Base-by-base conservation (phyloP, 2,113 vertebrate species). In the Trachemys scripta region DNA sequence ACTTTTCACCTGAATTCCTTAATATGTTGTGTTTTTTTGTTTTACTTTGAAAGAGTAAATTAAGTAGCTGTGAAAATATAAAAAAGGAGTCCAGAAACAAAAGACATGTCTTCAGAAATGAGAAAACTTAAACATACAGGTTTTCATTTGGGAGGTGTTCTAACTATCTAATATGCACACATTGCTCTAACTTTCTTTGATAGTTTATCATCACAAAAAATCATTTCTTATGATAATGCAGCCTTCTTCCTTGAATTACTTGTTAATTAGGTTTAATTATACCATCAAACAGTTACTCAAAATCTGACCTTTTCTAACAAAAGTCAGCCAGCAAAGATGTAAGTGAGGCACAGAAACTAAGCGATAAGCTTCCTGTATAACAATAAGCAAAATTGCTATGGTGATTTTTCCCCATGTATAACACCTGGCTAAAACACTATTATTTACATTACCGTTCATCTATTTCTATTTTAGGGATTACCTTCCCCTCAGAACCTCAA, bases 221-320 rank as follows among this genome's bases (percentile, higher is more conserved):
- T 95, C 78, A 88, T 87, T 97, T 94, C 90, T 90, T 86, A 72
- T 97, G 94, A 96, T 95, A 97, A 65, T 45, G 5, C 62, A 97
- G 90, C 38, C 92, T 97, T 72, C 65, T 72, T 95, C 87, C 83
- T 96, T 94, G 95, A 98, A 97, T 96, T 72, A 95, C 76, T 96
- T 96, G 87, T 92, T 90, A 97, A 97, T 96, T 84, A 97, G 72
- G 88, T 97, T 98, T 97, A 97, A 90, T 97, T 98, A 97, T 95
- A 92, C 94, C 91, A 97, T 85, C 81, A 97, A 95, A 96, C 76
- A 95, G 90, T 95, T 98, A 92, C 95, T 98, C 93, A 98, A 97
- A 97, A 98, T 96, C 53, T 98, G 89, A 95, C 87, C 94, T 97
- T 96, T 88, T 95, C 83, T 90, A 92, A 98, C 96, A 90, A 98